Evolutionary conservation across 2,113 vertebrate species (phyloP), one percentile per base, ranked within the genome.

Genomic region (Toxotes chatareus): DNA sequence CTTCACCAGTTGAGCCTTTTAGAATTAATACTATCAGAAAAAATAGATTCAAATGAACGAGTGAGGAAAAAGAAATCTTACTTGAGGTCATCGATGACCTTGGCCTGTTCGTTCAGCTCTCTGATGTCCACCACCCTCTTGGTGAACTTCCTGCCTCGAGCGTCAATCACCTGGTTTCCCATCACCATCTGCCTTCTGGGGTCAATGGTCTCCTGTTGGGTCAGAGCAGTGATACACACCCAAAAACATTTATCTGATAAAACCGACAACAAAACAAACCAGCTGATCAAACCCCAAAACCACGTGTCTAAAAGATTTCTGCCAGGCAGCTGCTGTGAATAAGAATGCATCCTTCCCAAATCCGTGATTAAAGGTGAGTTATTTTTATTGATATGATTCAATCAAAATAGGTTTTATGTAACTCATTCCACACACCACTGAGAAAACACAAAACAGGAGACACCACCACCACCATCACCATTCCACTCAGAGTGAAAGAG

Each of bases 81-180:
- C 98, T 98, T 99, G 75, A 99, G 96, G 90, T 99, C 98, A 71
- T 99, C 98, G 53, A 99, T 99, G 86, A 99, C 98, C 95, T 96
- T 99, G 68, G 98, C 98, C 92, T 99, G 98, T 80, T 99, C 98
- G 62, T 99, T 99, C 65, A 99, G 96, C 90, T 99, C 98, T 89
- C 98, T 91, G 79, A 99, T 99, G 88, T 99, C 98, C 8, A 99
- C 96, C 68, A 99, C 94, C 71, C 98, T 97, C 82, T 99, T 99
- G 72, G 96, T 93, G 63, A 97, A 96, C 87, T 98, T 99, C 78
- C 97, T 96, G 84, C 96, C 97, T 75, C 97, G 92, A 7, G 95
- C 92, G 4, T 99, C 98, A 32, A 94, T 92, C 49, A 91, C 87
- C 82, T 97, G 97, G 92, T 93, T 95, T 34, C 94, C 94, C 80